Conservation (phyloP, 2,113 vertebrate species). For the Aphyosemion australe region DNA sequence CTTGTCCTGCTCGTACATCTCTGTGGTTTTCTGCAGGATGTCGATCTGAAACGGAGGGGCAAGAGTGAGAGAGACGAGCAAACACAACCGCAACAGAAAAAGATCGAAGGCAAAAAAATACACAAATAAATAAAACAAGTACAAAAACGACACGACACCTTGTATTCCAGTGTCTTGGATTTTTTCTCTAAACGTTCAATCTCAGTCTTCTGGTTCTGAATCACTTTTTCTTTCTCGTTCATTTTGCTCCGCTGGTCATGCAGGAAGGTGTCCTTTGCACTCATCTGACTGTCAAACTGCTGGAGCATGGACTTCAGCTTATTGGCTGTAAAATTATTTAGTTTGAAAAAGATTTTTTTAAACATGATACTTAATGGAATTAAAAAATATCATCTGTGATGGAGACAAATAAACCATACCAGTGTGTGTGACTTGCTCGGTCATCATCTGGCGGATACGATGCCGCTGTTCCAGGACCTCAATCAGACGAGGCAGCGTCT, state of each 20-base stretch:
- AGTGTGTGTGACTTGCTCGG: constrained; percentile 82
- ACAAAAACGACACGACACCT: constrained; percentile 76
- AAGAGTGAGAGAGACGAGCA: background rate
- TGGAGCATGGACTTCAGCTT: constrained; percentile 82
- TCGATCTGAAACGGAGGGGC: constrained; percentile 81
- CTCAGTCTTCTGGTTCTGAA: constrained; percentile 83
- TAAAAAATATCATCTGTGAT: too few species aligned
- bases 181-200: constrained; percentile 92
- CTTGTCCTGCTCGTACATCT: constrained; percentile 94
- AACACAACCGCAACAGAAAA: background rate
- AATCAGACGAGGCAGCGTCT: constrained; percentile 86
- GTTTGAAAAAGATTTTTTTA: background rate
- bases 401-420: constrained; percentile 66
- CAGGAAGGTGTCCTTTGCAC: constrained; percentile 83
- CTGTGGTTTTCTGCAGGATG: constrained; percentile 92
- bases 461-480: constrained; percentile 88
- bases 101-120: background rate
- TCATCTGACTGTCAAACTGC: constrained; percentile 82
- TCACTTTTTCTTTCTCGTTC: constrained; percentile 86
- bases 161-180: constrained; percentile 93
- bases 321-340: constrained; percentile 56
- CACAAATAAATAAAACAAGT: too few species aligned
- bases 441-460: constrained; percentile 80
- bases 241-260: constrained; percentile 83
- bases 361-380: too few species aligned